Evolutionary conservation across 2,113 vertebrate species (phyloP).

Genomic region (Grallaria varia): DNA sequence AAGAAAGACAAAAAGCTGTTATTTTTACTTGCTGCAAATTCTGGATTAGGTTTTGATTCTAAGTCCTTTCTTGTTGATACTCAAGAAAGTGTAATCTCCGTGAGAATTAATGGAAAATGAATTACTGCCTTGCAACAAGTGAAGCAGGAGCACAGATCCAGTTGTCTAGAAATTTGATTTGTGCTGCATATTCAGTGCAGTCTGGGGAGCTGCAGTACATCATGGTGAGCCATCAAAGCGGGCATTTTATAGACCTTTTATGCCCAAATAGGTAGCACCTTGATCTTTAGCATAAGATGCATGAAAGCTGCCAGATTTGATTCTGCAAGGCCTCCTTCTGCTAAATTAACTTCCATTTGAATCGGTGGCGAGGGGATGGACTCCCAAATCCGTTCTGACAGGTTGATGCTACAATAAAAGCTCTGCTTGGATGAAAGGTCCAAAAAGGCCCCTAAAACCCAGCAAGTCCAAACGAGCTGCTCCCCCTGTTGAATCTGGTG

Average conservation of each 20-base stretch:
- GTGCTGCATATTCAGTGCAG: neutral
- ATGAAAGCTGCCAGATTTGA: neutral
- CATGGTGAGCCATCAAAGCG: neutral
- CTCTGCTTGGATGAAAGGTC: neutral
- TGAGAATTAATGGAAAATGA: neutral
- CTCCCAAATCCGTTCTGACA: neutral
- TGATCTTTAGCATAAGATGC: neutral
- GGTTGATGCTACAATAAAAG: neutral
- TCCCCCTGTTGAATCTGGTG: neutral
- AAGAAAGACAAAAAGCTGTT: neutral
- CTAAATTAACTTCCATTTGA: neutral
- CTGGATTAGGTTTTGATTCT: neutral
- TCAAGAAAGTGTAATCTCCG: neutral
- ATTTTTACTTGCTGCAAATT: neutral
- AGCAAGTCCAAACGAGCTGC: neutral
- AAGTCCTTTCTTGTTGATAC: neutral
- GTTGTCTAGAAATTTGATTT: neutral
- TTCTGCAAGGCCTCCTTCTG: neutral
- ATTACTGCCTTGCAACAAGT: neutral
- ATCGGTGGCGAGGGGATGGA: neutral
- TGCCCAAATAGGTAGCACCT: neutral
- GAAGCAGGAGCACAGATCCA: neutral
- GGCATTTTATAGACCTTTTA: neutral
- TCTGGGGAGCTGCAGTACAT: neutral
- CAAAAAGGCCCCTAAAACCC: neutral